Base-by-base conservation (phyloP, 92 coral and sea anemone genomes). In the Parazoanthus darwini region DNA sequence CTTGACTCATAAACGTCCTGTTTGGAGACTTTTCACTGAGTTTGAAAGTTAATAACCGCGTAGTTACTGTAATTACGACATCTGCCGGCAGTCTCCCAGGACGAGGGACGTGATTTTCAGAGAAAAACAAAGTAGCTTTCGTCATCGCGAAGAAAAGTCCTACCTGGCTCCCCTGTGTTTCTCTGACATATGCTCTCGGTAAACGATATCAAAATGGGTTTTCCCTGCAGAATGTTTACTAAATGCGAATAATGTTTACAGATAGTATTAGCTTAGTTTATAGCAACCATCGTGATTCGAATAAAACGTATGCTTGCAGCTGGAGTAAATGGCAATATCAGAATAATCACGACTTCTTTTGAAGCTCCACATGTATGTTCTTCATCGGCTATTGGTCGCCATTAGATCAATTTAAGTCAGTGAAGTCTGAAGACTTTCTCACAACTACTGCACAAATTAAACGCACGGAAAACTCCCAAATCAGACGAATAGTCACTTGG, bases 221-320 rank as follows among this genome's bases (percentile, higher is more conserved):
- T 71, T 48, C 68, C 42, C 67, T 1, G 59, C 70, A 25, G 68
- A 66, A 71, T 84, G 87, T 84, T 84, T 84, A 84, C 87, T 46
- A 22, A 71, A 70, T 84, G 11, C 63, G 44, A 20, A 70, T 15
- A 20, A 70, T 84, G 87, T 71, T 84, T 84, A 70, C 26, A 70
- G 71, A 42, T 13, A 25, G 35, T 83, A 18, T 82, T 65, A 35
- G 42, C 33, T 77, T 14, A 25, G 18, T 84, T 67, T 68, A 66
- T 43, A 35, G 67, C 68, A 73, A 70, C 43, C 58, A 16, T 71
- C 67, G 26, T 46, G 22, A n/a, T 83, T 74, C 78, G 22, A 8
- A 35, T 65, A 38, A 22, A 79, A 14, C 66, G 25, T 68, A 83
- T 43, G 56, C 74, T 25, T 33, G 79, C 87, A 70, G 79, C 87